Evolutionary conservation across 2,797 vertebrate genomes (phyloP).

Genomic region (Telmatherina bonti): DNA sequence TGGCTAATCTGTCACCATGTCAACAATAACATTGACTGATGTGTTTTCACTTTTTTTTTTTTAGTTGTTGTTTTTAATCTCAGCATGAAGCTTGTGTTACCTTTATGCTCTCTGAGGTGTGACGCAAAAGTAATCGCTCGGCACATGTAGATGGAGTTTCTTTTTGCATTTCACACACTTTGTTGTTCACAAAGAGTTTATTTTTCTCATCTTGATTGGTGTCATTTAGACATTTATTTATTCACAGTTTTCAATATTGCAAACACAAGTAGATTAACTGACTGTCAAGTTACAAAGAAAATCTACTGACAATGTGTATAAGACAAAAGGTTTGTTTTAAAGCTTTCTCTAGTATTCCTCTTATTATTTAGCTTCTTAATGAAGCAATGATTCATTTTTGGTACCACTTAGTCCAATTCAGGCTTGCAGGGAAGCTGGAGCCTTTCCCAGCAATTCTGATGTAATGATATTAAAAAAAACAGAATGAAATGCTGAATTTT

Average conservation of each 20-base stretch:
- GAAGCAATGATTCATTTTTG: no score
- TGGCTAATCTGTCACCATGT: background rate
- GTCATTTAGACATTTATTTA: constrained; percentile 1
- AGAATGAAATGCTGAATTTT: background rate
- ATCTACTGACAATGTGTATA: background rate
- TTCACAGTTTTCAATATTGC: background rate
- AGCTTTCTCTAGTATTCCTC: background rate
- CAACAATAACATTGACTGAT: background rate
- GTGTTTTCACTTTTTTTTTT: background rate
- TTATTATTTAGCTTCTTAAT: background rate
- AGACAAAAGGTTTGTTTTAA: background rate
- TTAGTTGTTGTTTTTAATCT: background rate
- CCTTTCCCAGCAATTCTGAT: background rate
- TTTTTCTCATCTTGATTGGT: background rate
- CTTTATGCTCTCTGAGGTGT: background rate
- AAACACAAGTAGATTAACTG: background rate
- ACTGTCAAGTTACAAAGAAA: background rate
- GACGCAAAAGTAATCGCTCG: no score
- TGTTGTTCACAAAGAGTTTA: background rate
- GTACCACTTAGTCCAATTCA: no score
- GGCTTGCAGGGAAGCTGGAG: no score
- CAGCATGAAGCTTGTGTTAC: background rate
- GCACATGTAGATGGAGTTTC: no score
- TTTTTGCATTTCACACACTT: no score
- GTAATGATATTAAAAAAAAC: background rate